Percentiles rank a stretch among this genome's conserved stretches.
Evolutionary conservation across 2,113 vertebrate genomes (phyloP).

Genomic region (Tamias sibiricus): DNA sequence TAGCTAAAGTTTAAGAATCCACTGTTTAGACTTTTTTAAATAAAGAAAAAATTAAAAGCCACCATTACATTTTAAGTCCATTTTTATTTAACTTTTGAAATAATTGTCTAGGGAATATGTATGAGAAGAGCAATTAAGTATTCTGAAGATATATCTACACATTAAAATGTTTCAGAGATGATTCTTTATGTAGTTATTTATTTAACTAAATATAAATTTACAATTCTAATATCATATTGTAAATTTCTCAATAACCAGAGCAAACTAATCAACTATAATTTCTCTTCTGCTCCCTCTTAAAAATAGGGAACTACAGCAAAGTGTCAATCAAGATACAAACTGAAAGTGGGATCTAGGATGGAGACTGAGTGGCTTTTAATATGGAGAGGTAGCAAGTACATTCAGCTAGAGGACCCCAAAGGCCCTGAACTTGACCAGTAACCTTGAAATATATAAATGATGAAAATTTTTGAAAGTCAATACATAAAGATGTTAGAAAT

Average conservation of each 20-base stretch:
- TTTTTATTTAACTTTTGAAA: slow-evolving; percentile 14
- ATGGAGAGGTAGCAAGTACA: not conserved
- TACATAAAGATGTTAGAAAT: not conserved
- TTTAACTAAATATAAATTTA: not conserved
- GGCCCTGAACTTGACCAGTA: not conserved
- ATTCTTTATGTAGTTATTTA: not conserved
- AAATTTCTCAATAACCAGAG: not conserved
- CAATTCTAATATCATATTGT: slow-evolving; percentile 6
- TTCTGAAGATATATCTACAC: not conserved
- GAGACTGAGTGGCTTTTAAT: not conserved
- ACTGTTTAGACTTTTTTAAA: slow-evolving; percentile 32
- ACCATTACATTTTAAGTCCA: not conserved
- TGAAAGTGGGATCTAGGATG: not conserved
- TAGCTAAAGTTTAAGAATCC: not conserved
- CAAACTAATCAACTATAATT: not conserved
- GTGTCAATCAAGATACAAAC: no score
- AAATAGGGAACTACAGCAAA: not conserved
- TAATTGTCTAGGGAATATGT: not conserved
- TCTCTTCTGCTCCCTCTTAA: not conserved
- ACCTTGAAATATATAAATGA: not conserved
- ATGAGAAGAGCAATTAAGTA: not conserved
- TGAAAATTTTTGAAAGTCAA: not conserved
- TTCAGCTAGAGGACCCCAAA: not conserved
- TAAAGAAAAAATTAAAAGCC: not conserved
- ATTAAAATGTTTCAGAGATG: not conserved